Evolutionary conservation across 1,140 invertebrate genomes (phyloP).

Genomic region (Cotesia vestalis): DNA sequence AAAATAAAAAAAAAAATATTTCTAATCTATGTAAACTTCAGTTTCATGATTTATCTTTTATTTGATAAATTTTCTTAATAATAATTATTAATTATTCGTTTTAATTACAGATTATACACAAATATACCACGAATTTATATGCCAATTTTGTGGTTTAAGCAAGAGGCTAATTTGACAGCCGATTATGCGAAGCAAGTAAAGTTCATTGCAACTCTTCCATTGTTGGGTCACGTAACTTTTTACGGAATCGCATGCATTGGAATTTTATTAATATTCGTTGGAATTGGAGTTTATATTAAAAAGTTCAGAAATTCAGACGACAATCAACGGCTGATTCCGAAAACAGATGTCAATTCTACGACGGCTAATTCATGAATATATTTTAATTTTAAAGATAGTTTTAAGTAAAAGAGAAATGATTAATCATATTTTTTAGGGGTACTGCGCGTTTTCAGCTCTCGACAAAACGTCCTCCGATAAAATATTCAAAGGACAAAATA

Average conservation of each 20-base stretch:
- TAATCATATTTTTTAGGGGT: not conserved
- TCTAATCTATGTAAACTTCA: not conserved
- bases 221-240: conserved; percentile 66
- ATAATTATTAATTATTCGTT: conserved; percentile 1
- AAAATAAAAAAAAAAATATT: not conserved
- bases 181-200: conserved; percentile 69
- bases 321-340: conserved; percentile 49
- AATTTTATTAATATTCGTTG: conserved; percentile 61
- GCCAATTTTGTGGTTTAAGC: conserved; percentile 80
- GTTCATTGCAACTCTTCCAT: conserved; percentile 63
- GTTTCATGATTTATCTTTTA: no score
- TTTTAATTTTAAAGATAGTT: conserved; percentile 11
- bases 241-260: conserved; percentile 67
- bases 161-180: conserved; percentile 71
- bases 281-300: conserved; percentile 53
- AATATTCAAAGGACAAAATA: no score
- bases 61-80: not conserved
- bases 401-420: not conserved
- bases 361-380: conserved; percentile 12
- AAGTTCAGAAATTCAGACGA: conserved; percentile 47
- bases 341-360: conserved; percentile 34
- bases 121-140: conserved; percentile 69
- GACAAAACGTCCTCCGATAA: no score
- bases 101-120: conserved; percentile 64
- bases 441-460: no score